These are phyloP conservation scores for Drosophila dunni DNA, from an alignment of 1,140 invertebrate species.

Conservation along the genomic window DNA sequence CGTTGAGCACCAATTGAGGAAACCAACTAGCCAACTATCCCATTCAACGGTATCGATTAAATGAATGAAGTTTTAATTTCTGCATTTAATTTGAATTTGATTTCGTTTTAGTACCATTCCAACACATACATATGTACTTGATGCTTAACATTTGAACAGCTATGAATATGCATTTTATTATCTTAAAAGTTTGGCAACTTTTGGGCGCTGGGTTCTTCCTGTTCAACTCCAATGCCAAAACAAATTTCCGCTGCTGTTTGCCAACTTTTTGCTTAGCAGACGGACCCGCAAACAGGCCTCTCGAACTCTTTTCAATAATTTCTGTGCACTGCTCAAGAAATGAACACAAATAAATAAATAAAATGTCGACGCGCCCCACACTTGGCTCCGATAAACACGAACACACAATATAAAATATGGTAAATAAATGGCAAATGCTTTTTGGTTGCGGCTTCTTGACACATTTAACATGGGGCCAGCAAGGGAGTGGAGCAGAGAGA, in stretches of 20 bases:
- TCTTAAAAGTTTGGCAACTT: slow-evolving; percentile 35
- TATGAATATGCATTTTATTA: background rate
- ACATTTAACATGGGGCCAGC: slow-evolving; percentile 50
- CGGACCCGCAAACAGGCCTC: slow-evolving; percentile 19
- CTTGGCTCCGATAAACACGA: slow-evolving; percentile 53
- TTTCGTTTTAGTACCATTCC: background rate
- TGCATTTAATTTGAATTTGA: background rate
- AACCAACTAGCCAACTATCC: background rate
- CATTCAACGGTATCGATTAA: background rate
- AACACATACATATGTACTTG: too few species aligned
- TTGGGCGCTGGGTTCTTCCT: slow-evolving; percentile 42
- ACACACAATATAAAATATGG: slow-evolving; percentile 63
- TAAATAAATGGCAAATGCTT: slow-evolving; percentile 65
- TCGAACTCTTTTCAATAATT: slow-evolving; percentile 77
- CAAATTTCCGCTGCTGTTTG: slow-evolving; percentile 61
- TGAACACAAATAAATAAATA: slow-evolving; percentile 75
- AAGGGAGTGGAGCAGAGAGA: background rate
- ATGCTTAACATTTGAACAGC: background rate
- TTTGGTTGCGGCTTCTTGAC: slow-evolving; percentile 68
- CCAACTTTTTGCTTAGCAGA: slow-evolving; percentile 50
- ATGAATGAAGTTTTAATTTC: background rate
- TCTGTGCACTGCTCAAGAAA: slow-evolving; percentile 50
- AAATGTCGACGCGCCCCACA: slow-evolving; percentile 61
- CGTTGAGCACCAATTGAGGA: background rate
- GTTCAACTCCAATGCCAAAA: slow-evolving; percentile 39